Conservation (phyloP, 92 coral and sea anemone genomes). For the Paramuricea clavata region DNA sequence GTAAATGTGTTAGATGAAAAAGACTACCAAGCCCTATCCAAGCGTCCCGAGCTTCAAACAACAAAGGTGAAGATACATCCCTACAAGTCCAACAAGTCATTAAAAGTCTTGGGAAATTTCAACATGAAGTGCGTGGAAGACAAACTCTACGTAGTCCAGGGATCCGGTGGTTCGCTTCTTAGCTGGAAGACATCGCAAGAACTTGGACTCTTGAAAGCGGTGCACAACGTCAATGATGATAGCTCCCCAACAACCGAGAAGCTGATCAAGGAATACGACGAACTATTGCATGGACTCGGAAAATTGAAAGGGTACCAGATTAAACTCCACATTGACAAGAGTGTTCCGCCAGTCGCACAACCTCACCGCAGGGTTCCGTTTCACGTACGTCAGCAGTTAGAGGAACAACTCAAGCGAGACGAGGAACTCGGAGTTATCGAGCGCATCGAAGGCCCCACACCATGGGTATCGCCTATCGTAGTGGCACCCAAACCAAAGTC, state of each 20-base stretch:
- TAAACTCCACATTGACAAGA: slow-evolving; percentile 63
- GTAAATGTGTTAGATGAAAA: slow-evolving; percentile 16
- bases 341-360: slow-evolving; percentile 63
- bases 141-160: slow-evolving; percentile 9
- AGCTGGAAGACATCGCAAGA: background rate
- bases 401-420: slow-evolving; percentile 59
- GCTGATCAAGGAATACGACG: slow-evolving; percentile 57
- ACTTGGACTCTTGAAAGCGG: background rate
- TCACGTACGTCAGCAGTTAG: slow-evolving; percentile 67
- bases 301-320: slow-evolving; percentile 54
- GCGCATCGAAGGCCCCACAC: slow-evolving; percentile 61
- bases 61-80: background rate
- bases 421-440: slow-evolving; percentile 69
- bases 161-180: background rate
- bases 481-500: slow-evolving; percentile 72
- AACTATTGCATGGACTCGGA: slow-evolving; percentile 68
- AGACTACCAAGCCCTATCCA: too few species aligned
- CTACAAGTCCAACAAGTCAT: background rate
- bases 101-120: background rate
- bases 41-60: too few species aligned
- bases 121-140: background rate
- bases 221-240: background rate
- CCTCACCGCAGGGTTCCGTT: slow-evolving; percentile 72
- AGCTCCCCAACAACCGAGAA: background rate
- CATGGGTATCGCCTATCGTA: slow-evolving; percentile 69